Evolutionary conservation across 2,113 vertebrate genomes (phyloP), one percentile per base, ranked within the genome.

Genomic region (Podocnemis expansa): DNA sequence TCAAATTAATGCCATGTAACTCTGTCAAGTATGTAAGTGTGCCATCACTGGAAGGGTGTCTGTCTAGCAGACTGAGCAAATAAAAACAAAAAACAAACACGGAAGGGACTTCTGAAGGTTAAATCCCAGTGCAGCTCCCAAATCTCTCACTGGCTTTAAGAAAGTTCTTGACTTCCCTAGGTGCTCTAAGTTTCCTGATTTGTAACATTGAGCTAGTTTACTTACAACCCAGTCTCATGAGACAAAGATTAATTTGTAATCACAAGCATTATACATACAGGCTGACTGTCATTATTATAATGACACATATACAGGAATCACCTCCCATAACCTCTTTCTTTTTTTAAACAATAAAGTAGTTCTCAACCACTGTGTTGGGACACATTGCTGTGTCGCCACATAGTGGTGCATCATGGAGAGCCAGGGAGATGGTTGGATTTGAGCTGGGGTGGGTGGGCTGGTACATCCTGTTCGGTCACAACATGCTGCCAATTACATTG

Each of bases 1-100:
- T 94, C 95, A 97, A 27, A 96, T 96, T 97, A 97, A 96, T 7
- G 0, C 93, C 93, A 93, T 78, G 88, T 94, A 95, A 94, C 88
- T 73, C 25, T 85, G 87, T 89, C 89, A 95, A 90, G 93, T 93
- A 96, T 75, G 87, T 84, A 95, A 94, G 89, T 89, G 89, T 90
- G 92, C 84, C 86, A 81, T 87, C 73, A 54, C 70, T 96, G 96
- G 91, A 79, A 67, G 93, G 94, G 78, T 78, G 93, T 85, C 82
- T 91, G 88, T 83, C 85, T 73, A 51, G 13, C 82, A 93, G 88
- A 21, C 73, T 85, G 87, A 93, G 78, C 49, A 78, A 16, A 90
- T 52, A 52, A 52, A 52, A 52, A 52, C 13, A 17, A 52, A 17
- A 52, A 52, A 17, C 51, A 52, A 52, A 17, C 12, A 52, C 14